Percentiles rank a stretch among this genome's conserved stretches.
These are phyloP conservation scores for Vidua macroura DNA, from an alignment of 2,113 vertebrate genomes.

Conservation along the genomic window DNA sequence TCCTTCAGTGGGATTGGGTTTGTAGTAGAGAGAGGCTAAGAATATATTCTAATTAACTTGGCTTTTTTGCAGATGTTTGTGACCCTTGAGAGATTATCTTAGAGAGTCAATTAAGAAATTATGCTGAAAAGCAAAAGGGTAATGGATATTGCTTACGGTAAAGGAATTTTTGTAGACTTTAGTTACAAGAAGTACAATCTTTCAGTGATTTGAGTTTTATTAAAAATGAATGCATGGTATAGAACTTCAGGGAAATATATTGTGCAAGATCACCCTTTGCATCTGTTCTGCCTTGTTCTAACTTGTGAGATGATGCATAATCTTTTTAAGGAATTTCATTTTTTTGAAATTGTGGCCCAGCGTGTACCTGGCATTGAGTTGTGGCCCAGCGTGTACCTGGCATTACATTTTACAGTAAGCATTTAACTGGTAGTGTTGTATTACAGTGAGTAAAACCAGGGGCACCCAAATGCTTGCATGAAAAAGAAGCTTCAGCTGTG, in stretches of 20 bases:
- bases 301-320: constrained; percentile 20
- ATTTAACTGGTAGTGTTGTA: constrained; percentile 1
- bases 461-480: background rate
- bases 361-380: constrained; percentile 8
- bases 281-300: background rate
- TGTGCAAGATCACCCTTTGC: background rate
- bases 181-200: background rate
- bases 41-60: background rate
- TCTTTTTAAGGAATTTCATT: constrained; percentile 35
- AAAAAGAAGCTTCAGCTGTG: background rate
- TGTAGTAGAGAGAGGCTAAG: background rate
- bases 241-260: background rate
- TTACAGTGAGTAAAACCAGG: constrained; percentile 13
- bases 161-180: background rate
- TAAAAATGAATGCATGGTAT: background rate
- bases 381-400: constrained; percentile 7
- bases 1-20: background rate
- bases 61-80: background rate
- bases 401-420: background rate
- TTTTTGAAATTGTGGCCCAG: background rate
- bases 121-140: background rate
- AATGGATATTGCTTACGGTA: background rate
- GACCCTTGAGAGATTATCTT: background rate
- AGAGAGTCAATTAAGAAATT: background rate
- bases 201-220: background rate